Conservation (phyloP, 2,888 invertebrate genomes). For the Volucella inanis region DNA sequence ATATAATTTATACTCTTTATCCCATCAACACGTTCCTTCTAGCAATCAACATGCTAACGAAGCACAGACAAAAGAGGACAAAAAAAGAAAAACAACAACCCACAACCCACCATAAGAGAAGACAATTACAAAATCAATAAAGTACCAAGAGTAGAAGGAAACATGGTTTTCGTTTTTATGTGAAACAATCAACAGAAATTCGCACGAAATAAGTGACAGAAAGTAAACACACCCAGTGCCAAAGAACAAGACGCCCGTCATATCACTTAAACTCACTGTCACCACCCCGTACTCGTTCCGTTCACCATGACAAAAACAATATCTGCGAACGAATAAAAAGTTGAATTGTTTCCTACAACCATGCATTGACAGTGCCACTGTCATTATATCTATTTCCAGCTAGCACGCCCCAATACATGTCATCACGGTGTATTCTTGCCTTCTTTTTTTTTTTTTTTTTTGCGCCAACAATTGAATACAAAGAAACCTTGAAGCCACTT, state of each 20-base stretch:
- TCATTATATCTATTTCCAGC: background rate
- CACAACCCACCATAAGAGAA: background rate
- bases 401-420: background rate
- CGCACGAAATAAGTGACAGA: constrained; percentile 52
- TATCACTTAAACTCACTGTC: background rate
- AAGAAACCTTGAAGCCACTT: constrained; percentile 15
- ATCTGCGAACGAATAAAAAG: constrained; percentile 31
- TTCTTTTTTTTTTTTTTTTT: constrained; percentile 12
- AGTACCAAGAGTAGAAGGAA: constrained; percentile 8
- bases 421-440: constrained; percentile 22
- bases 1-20: constrained; percentile 32
- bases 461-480: constrained; percentile 34
- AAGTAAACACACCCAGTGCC: constrained; percentile 4
- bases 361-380: too few relatives aligned
- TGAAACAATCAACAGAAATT: constrained; percentile 64
- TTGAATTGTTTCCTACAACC: constrained; percentile 39
- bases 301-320: constrained; percentile 51
- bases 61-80: background rate
- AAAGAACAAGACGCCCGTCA: constrained; percentile 17
- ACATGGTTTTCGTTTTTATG: constrained; percentile 63
- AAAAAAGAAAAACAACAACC: background rate
- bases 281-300: background rate
- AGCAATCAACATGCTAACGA: constrained; percentile 44
- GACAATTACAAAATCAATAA: constrained; percentile 18
- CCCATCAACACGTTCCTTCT: constrained; percentile 50